phyloP scores from a whole-genome alignment of 2,113 vertebrate genomes.

The Micronycteris hirsuta region DNA sequence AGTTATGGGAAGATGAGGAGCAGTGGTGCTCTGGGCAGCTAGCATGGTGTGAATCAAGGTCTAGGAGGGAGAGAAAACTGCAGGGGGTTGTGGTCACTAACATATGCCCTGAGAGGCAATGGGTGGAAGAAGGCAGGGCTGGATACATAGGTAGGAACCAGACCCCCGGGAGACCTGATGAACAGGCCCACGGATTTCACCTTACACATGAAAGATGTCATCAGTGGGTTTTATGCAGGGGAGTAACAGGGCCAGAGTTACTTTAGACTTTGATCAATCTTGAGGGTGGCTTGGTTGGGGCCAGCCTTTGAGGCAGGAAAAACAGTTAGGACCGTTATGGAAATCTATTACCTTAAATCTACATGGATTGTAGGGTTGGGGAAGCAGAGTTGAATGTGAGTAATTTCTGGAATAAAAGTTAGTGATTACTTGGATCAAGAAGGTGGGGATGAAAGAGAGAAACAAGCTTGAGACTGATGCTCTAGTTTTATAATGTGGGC shows the following conservation, averaged over 20 bases:
- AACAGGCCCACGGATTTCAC: neutral
- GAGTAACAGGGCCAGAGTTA: neutral
- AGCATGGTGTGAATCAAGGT: neutral
- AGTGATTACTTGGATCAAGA: neutral
- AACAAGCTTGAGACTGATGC: neutral
- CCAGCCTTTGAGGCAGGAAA: neutral
- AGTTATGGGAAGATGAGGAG: neutral
- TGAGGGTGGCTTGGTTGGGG: neutral
- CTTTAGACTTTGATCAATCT: neutral
- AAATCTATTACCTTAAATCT: neutral
- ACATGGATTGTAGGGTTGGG: neutral
- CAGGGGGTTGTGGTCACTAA: neutral
- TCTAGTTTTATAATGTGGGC: neutral
- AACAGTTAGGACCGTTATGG: neutral
- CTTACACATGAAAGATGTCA: neutral
- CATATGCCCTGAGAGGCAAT: neutral
- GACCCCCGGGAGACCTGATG: neutral
- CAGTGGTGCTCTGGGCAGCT: neutral
- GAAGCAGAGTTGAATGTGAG: neutral
- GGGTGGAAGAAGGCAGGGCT: neutral
- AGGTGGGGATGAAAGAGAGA: neutral
- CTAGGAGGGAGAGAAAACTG: neutral
- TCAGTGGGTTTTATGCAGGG: neutral
- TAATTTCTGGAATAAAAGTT: neutral
- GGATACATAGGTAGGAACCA: neutral